Evolutionary conservation across 2,797 vertebrate genomes (phyloP), one percentile per base, ranked within the genome.

Genomic region (Anguilla pacifica): DNA sequence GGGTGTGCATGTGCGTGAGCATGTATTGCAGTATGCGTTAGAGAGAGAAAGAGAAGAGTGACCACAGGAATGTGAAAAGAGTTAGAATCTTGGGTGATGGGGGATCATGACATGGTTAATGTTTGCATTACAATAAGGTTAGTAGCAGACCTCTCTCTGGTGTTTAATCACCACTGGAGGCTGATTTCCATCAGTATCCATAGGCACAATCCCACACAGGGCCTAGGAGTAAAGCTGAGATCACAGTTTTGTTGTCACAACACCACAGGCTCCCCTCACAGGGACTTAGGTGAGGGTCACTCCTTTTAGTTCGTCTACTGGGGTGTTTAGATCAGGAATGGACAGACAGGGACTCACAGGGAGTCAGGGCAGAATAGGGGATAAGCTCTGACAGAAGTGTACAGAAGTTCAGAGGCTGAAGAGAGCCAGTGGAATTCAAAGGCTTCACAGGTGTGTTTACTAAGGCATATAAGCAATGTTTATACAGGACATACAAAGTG

Each of bases 121-220:
- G 86, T 57, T 28, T 51, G 87, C 82, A 89, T 90, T 46, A 86
- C 89, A 89, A 90, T 85, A 49, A 57, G 15, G 59, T 88, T 87
- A 86, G 86, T 31, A 85, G 86, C 59, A 67, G 59, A 83, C 89
- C 86, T 85, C 70, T 85, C 43, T 77, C 64, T 51, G 13, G 49
- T 82, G 83, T 89, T 82, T 87, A 46, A 81, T 87, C 83, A 70
- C 51, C 55, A 85, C 31, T 83, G 72, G 35, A 77, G 77, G 35
- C 88, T 82, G 77, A 67, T 89, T 86, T 35, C 22, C 88, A 89
- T 84, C 55, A 86, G 77, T 86, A 87, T 89, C 85, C 59, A 6
- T 17, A 77, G 46, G 43, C 88, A 89, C 64, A 81, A 77, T 83
- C 19, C 81, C 84, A 89, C 83, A 89, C 88, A 89, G n/a, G 31